A percentile compares a stretch with the other conserved stretches of the same genome.
phyloP scores from a whole-genome alignment of 2,888 invertebrate species.

The Dryobota labecula region DNA sequence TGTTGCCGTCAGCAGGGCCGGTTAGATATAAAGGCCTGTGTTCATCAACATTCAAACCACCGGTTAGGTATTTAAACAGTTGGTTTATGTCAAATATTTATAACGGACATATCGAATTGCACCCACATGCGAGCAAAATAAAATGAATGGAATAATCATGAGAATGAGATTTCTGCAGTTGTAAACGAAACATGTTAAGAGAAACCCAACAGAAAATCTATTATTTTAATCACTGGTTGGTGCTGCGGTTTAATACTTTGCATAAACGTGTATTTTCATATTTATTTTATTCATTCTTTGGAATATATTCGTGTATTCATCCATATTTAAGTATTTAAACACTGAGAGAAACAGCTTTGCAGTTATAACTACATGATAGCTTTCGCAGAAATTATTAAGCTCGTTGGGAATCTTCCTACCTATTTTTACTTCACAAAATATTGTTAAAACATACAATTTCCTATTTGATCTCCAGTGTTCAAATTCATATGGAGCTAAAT shows the following conservation, averaged over 20 bases:
- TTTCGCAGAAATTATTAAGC: neutral
- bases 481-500: neutral
- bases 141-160: neutral
- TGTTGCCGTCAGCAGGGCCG: too few relatives aligned
- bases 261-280: constrained; percentile 19
- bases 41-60: too few relatives aligned
- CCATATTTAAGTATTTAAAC: constrained; percentile 16
- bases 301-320: constrained; percentile 12
- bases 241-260: neutral
- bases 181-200: neutral
- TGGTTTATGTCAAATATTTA: too few relatives aligned
- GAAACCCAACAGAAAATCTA: neutral
- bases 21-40: too few relatives aligned
- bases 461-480: too few relatives aligned
- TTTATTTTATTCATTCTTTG: constrained; percentile 19
- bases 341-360: neutral
- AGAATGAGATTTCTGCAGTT: neutral
- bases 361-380: neutral
- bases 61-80: too few relatives aligned
- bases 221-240: neutral
- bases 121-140: neutral
- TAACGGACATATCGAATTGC: too few relatives aligned
- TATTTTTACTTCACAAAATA: neutral
- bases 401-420: neutral
- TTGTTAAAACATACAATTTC: neutral